Evolutionary conservation across 2,888 invertebrate genomes (phyloP).

Genomic region (Oscheius onirici): DNA sequence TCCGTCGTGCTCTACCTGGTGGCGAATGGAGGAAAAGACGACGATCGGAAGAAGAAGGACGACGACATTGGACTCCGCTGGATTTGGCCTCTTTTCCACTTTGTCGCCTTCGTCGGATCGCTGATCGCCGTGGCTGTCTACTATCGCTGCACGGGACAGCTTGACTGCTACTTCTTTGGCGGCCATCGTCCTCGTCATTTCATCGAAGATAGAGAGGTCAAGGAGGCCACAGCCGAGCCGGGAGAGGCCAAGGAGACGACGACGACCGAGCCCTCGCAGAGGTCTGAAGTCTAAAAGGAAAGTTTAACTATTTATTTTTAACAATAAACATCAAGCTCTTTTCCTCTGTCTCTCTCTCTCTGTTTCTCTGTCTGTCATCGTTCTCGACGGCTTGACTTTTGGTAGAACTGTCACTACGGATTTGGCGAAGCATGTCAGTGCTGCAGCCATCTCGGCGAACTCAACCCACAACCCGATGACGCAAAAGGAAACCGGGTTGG

Average conservation of each 20-base stretch:
- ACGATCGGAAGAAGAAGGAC: neutral
- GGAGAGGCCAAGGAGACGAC: too few relatives aligned
- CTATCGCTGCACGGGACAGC: neutral
- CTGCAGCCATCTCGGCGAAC: too few relatives aligned
- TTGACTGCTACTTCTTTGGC: neutral
- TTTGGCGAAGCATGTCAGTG: neutral
- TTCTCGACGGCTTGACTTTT: neutral
- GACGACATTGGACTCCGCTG: neutral
- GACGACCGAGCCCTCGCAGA: neutral
- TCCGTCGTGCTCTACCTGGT: neutral
- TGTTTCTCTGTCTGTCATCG: neutral
- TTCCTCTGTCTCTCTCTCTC: neutral
- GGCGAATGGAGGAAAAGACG: neutral
- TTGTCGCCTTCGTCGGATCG: neutral
- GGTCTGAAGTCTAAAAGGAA: neutral
- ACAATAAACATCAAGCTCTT: neutral
- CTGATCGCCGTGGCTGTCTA: slow-evolving; percentile 1
- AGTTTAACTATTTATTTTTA: neutral
- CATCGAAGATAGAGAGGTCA: neutral
- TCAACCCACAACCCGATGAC: too few relatives aligned
- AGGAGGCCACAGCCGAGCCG: neutral
- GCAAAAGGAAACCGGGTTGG: too few relatives aligned
- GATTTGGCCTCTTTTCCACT: neutral
- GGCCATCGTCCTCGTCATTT: neutral
- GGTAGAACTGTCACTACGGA: neutral